Evolutionary conservation across 2,113 vertebrate genomes (phyloP), one percentile per base, ranked within the genome.

Genomic region (Notarius quadriscutis): DNA sequence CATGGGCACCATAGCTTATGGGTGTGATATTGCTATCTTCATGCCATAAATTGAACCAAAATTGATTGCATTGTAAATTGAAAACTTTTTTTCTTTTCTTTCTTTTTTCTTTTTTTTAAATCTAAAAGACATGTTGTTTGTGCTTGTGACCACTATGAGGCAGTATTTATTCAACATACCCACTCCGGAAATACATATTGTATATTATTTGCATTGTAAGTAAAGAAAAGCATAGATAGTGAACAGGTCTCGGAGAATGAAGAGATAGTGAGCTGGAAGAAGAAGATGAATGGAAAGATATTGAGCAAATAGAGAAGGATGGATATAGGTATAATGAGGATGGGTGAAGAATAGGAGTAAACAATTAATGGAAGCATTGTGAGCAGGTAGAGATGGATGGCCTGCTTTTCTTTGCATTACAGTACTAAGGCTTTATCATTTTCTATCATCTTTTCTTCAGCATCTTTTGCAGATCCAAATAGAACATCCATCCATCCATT

Each of bases 101-200:
- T 41, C 41, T n/a, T 18, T 41, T 41, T 18, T 7, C n/a, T n/a
- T 62, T 60, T 58, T 63, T 63, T 63, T n/a, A 9, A 65, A n/a
- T 14, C 25, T 15, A n/a, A 53, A 53, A 25, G 12, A 27, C 25
- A 27, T 86, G 84, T 79, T 57, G 50, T 80, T 55, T 12, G 65
- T 85, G 10, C 63, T 69, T 48, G 62, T 86, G 50, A 41, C 62
- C 85, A 86, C 57, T 41, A 58, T 14, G 27, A 41, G 85, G 77
- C 27, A 80, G 60, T n/a, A 78, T 80, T 34, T 30, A 22, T 17
- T 48, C 30, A 77, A 20, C 69, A 50, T 8, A 74, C 1, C 18
- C 69, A 75, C 5, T 55, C 12, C 3, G 11, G 51, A 53, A 79
- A 7, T 9, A 5, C 9, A 25, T 22, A 50, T 50, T 50, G 18